Evolutionary conservation across 2,888 invertebrate genomes (phyloP), one percentile per base, ranked within the genome.

Genomic region (Lithophane semibrunnea): DNA sequence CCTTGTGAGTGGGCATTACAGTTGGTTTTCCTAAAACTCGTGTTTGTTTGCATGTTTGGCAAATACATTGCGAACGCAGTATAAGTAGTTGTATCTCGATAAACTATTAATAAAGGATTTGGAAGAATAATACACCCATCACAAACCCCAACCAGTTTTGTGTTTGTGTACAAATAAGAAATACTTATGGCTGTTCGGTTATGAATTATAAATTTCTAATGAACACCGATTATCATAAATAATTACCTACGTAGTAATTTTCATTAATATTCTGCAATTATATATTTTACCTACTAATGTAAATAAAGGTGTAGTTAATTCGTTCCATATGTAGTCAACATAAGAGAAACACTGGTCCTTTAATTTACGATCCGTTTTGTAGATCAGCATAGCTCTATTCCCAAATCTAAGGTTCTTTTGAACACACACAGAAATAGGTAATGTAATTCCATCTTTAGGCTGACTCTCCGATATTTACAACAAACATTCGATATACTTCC

Each of bases 131-230:
- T 29, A 61, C 77, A 80, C 83, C 80, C 66, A 69, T 61, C n/a
- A 7, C 3, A 66, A 44, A 37, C 83, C 83, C 44, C 83, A 83
- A 83, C 84, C 83, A 61, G 80, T 80, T 80, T 52, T 54, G 18
- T 58, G 12, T 7, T 49, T 49, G 37, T 61, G 56, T 69, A 83
- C 42, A 66, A 70, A 66, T 77, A 75, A 16, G n/a, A 67, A 67
- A 44, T 9, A 29, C 7, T 16, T 8, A 58, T 61, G 18, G 61
- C 18, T 61, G 13, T 47, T n/a, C 13, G 24, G 16, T 52, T 58
- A 37, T 82, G 83, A 80, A 68, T 52, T 52, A 52, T 21, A 52
- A 8, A 49, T 49, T 75, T 63, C 58, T 73, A 68, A 79, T 77
- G 44, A 64, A 64, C 24, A 77, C 37, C 0, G 42, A 44, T 77